phyloP scores from a whole-genome alignment of 2,888 invertebrate genomes.

The Drosophila cracens region DNA sequence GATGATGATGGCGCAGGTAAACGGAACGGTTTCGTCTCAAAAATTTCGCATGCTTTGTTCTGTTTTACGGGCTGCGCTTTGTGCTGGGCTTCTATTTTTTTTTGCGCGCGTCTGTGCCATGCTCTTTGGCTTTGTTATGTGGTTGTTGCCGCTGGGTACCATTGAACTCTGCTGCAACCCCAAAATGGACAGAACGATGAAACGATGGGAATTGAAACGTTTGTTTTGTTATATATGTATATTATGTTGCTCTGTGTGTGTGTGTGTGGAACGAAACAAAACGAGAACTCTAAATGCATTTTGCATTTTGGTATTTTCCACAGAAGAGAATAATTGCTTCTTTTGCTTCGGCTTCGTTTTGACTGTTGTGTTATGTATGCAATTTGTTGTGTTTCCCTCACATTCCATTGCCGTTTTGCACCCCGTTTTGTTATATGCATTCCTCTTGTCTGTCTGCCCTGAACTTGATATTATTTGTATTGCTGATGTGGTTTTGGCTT shows the following conservation, averaged over 20 bases:
- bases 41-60: conserved; percentile 67
- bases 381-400: conserved; percentile 9
- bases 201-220: conserved; percentile 66
- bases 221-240: conserved; percentile 8
- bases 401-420: conserved; percentile 24
- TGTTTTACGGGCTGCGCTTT: conserved; percentile 57
- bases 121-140: conserved; percentile 64
- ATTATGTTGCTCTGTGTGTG: conserved; percentile 5
- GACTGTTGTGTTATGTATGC: conserved; percentile 17
- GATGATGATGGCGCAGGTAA: conserved; percentile 46
- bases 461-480: conserved; percentile 56
- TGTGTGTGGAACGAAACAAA: conserved; percentile 21
- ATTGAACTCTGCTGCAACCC: conserved; percentile 75
- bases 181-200: conserved; percentile 47
- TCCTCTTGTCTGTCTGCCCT: conserved; percentile 30
- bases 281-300: conserved; percentile 45
- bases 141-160: conserved; percentile 68
- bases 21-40: conserved; percentile 53
- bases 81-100: conserved; percentile 54
- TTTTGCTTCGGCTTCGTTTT: conserved; percentile 18
- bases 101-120: conserved; percentile 52
- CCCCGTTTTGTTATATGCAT: neutral
- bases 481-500: conserved; percentile 18
- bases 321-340: conserved; percentile 1
- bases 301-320: conserved; percentile 34